Evolutionary conservation across 2,113 vertebrate genomes (phyloP), one percentile per base, ranked within the genome.

Genomic region (Pollachius pollachius): DNA sequence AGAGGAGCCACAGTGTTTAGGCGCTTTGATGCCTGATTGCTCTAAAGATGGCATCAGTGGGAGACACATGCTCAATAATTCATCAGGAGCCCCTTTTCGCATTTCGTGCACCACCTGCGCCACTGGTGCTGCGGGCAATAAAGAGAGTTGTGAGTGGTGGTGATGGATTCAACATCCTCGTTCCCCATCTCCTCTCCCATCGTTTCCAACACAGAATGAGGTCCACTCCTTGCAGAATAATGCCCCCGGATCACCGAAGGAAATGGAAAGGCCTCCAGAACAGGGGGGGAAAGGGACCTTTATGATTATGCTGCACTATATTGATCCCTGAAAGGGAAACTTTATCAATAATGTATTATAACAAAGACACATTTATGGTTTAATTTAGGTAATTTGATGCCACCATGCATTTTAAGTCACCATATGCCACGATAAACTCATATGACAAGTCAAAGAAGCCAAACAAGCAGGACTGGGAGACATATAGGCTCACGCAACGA

Each of bases 181-280:
- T 74, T 61, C 64, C 27, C 41, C 41, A 9, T 48, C 41, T 48
- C 41, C 41, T 48, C 41, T 48, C 41, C 11, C 41, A 34, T 34
- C 63, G 58, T 70, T 54, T 77, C 82, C 78, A 79, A 65, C 70
- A 59, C 64, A 7, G 6, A 34, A 34, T 34, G 30, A 7, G 4
- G 30, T 4, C 12, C 48, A 16, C 77, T 86, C 81, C 73, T 82
- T 71, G 0, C 21, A 72, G 71, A 85, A 84, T 72, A 84, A 80
- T 59, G 76, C 11, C 41, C 41, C 41, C 8, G 9, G 9, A 12
- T 11, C 11, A 48, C 41, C 1, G 12, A 48, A 9, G 12, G 41
- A 48, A 34, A 34, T 5, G 30, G 41, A 48, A 48, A 48, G 12
- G 12, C 41, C 8, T 48, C 41, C 41, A 12, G 12, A 48, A 48